phyloP scores from a whole-genome alignment of 1,140 invertebrate species.

The Aphis gossypii region DNA sequence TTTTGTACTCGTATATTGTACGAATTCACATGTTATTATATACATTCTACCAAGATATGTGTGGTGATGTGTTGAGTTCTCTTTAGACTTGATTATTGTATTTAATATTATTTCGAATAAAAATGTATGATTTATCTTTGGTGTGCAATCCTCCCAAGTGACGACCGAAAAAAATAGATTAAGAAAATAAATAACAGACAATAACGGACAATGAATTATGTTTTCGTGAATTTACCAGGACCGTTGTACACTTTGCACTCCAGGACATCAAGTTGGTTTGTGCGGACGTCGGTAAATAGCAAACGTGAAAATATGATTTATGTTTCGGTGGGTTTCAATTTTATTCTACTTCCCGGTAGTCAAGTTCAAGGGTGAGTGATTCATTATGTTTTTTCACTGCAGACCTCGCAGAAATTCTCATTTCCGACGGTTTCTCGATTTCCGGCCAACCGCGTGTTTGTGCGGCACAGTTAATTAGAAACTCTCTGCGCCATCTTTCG shows the following conservation, averaged over 20 bases:
- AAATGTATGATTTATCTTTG: neutral
- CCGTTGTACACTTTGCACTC: neutral
- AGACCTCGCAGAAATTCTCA: neutral
- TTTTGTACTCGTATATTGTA: neutral
- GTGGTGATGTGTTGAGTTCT: neutral
- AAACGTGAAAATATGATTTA: constrained; percentile 32
- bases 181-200: constrained; percentile 8
- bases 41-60: neutral
- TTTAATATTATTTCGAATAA: neutral
- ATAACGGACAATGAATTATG: constrained; percentile 7
- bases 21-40: neutral
- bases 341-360: constrained; percentile 15
- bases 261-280: neutral
- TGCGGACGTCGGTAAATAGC: neutral
- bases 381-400: neutral
- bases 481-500: neutral
- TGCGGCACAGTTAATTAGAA: constrained; percentile 26
- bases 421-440: constrained; percentile 38
- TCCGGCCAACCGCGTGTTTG: constrained; percentile 26
- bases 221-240: neutral
- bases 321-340: neutral
- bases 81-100: neutral
- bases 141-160: neutral
- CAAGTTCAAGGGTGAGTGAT: constrained; percentile 37
- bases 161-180: neutral